These are phyloP conservation scores for Actinia tenebrosa DNA, from an alignment of 64 coral and sea anemone genomes.

Conservation along the genomic window DNA sequence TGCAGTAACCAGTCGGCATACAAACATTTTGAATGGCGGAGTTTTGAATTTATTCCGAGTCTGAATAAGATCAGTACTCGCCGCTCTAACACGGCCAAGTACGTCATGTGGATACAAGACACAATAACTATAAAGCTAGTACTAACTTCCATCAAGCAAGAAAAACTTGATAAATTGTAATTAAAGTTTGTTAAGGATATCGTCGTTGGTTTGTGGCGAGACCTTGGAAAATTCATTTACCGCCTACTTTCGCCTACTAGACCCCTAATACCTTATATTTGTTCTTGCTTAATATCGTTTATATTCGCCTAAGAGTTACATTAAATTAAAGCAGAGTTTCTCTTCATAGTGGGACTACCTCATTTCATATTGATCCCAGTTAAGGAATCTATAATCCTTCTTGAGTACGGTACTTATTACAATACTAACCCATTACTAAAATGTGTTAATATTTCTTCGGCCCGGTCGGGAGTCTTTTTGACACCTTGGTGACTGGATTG, in stretches of 20 bases:
- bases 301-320: neutral
- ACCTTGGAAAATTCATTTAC: neutral
- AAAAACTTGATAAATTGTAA: neutral
- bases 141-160: neutral
- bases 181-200: slow-evolving; percentile 7
- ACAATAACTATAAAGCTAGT: neutral
- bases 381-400: neutral
- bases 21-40: neutral
- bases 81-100: neutral
- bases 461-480: slow-evolving; percentile 2
- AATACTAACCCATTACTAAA: neutral
- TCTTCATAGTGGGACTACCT: neutral
- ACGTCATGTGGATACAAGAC: neutral
- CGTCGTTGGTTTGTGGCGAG: neutral
- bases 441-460: neutral
- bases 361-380: neutral
- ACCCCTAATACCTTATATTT: neutral
- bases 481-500: slow-evolving; percentile 19
- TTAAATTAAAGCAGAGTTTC: neutral
- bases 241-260: neutral
- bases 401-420: neutral
- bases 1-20: neutral
- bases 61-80: neutral
- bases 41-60: neutral
- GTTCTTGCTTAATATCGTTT: neutral